Base-by-base conservation (phyloP, 2,113 vertebrate genomes). In the Dasyurus viverrinus region DNA sequence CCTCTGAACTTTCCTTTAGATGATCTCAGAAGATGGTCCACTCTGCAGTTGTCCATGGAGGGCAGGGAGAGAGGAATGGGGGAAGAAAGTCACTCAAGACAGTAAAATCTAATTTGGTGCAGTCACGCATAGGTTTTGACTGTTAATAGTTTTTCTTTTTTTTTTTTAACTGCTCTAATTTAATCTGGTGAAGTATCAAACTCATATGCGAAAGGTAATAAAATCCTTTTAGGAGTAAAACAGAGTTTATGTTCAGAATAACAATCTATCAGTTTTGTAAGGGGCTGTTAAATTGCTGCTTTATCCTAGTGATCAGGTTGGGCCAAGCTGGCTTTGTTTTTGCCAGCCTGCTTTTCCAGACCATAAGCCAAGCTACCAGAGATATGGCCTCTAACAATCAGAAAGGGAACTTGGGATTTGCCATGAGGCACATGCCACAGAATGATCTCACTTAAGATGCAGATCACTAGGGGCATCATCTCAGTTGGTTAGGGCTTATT, bases 161-260 rank as follows among this genome's bases (percentile, higher is more conserved):
- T 53, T 9, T 84, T 54, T 54, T 97, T 97, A 98, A 96, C 95
- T 93, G 94, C 92, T 97, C 96, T 97, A 97, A 98, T 98, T 98
- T 98, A 98, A 98, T 98, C 95, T 98, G 94, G 12, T 95, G 93
- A 92, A 93, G 91, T 98, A 97, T 96, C 96, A 96, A 98, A 98
- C 95, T 97, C 96, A 92, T 96, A 95, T 53, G 54, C 53, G n/a
- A 98, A 97, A 97, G 60, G 93, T 96, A 98, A 97, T 98, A 98
- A 98, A 98, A 97, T 95, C 96, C 93, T 97, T 98, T 98, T 97
- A 97, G 96, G 94, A 98, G 94, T 94, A 98, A 98, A 97, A 97
- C 95, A 60, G 97, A 98, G 96, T 97, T 98, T 98, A 98, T 97
- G 97, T 96, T 98, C 96, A 98, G 97, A 98, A 98, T 98, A 98